These are phyloP conservation scores for Glyptemys insculpta DNA, from an alignment of 2,797 vertebrate genomes.

Conservation along the genomic window DNA sequence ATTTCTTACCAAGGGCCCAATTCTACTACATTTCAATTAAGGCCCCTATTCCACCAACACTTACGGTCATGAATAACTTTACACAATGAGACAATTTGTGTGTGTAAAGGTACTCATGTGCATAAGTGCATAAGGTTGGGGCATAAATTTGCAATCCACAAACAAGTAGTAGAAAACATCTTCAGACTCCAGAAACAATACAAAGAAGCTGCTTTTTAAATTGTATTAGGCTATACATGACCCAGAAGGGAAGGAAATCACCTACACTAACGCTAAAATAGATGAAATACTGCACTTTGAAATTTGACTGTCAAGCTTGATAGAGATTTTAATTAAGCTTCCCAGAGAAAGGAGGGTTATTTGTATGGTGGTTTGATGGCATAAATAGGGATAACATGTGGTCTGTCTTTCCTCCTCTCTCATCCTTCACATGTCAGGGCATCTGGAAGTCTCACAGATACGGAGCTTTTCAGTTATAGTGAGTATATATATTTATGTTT, in stretches of 20 bases:
- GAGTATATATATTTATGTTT: background rate
- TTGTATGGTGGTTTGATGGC: background rate
- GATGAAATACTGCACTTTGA: background rate
- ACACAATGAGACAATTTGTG: fast-evolving
- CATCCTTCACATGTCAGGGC: background rate
- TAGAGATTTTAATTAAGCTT: background rate
- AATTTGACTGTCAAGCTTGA: background rate
- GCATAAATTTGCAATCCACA: fast-evolving
- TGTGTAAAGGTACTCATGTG: background rate
- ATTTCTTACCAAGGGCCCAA: background rate
- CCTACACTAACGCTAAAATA: background rate
- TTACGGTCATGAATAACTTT: background rate
- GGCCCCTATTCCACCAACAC: background rate
- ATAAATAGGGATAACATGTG: background rate
- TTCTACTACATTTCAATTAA: background rate
- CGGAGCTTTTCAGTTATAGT: background rate
- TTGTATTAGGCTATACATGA: background rate
- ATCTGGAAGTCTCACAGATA: background rate
- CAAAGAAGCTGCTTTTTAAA: background rate
- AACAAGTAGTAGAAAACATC: background rate
- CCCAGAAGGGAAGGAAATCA: background rate
- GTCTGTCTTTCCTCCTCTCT: background rate
- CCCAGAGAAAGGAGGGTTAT: background rate
- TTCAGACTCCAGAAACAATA: background rate
- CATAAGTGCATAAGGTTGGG: background rate